These are phyloP conservation scores for Cygnus buccinator DNA, from an alignment of 2,113 vertebrate species.

Conservation along the genomic window DNA sequence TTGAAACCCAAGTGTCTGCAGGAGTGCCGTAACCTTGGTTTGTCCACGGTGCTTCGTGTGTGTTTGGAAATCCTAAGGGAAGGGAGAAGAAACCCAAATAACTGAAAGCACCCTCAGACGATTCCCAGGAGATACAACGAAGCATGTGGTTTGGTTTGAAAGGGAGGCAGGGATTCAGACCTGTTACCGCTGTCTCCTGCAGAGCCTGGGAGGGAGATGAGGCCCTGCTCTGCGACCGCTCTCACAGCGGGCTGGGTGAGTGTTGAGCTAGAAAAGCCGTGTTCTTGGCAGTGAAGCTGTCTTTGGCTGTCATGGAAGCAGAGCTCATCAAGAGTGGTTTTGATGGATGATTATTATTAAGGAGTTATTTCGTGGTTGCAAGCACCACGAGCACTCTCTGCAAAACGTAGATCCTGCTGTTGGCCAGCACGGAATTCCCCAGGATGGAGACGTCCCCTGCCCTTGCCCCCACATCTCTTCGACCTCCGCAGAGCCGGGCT, in stretches of 20 bases:
- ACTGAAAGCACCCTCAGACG: too few relatives aligned
- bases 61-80: too few relatives aligned
- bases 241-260: not conserved
- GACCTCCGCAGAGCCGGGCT: not conserved
- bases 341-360: too few relatives aligned
- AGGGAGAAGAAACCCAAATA: too few relatives aligned
- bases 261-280: not conserved
- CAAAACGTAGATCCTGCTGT: not conserved
- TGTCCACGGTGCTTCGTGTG: too few relatives aligned
- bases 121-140: too few relatives aligned
- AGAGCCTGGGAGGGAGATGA: not conserved
- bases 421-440: not conserved
- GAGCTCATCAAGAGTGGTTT: not conserved
- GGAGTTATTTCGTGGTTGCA: not conserved
- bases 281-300: not conserved
- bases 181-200: too few relatives aligned
- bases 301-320: not conserved
- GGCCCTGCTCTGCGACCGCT: accelerated
- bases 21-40: too few relatives aligned
- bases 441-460: not conserved
- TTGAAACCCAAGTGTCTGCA: too few relatives aligned
- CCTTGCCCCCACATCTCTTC: not conserved
- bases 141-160: too few relatives aligned
- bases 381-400: not conserved
- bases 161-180: too few relatives aligned